Conservation (phyloP, 2,113 vertebrate genomes). For the Bungarus multicinctus region DNA sequence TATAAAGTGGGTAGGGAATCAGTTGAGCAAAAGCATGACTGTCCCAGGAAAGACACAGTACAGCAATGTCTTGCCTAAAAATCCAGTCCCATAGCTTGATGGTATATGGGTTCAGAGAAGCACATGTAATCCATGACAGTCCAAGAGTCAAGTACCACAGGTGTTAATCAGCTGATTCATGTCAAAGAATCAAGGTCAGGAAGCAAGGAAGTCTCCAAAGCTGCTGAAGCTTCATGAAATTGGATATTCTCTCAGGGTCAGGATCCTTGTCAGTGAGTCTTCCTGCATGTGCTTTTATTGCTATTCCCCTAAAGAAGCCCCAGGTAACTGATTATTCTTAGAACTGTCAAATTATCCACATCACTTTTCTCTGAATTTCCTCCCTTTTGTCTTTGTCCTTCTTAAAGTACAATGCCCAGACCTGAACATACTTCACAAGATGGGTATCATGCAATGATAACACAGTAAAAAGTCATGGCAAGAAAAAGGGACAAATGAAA, state of each 20-base stretch:
- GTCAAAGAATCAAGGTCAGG: neutral
- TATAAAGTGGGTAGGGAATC: neutral
- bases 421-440: neutral
- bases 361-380: neutral
- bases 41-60: neutral
- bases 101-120: neutral
- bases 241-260: neutral
- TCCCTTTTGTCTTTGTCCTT: neutral
- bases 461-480: neutral
- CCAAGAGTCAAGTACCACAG: neutral
- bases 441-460: neutral
- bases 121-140: neutral
- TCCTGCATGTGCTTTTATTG: neutral
- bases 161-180: neutral
- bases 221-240: neutral
- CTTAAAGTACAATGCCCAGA: neutral
- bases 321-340: neutral
- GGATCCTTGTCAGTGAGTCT: neutral
- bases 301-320: neutral
- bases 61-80: neutral
- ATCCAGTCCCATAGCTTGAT: neutral
- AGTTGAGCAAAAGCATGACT: neutral
- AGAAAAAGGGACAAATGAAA: neutral
- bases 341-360: neutral
- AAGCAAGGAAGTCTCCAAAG: neutral